These are phyloP conservation scores for Glyptemys insculpta DNA, from an alignment of 2,797 vertebrate species.

Conservation along the genomic window DNA sequence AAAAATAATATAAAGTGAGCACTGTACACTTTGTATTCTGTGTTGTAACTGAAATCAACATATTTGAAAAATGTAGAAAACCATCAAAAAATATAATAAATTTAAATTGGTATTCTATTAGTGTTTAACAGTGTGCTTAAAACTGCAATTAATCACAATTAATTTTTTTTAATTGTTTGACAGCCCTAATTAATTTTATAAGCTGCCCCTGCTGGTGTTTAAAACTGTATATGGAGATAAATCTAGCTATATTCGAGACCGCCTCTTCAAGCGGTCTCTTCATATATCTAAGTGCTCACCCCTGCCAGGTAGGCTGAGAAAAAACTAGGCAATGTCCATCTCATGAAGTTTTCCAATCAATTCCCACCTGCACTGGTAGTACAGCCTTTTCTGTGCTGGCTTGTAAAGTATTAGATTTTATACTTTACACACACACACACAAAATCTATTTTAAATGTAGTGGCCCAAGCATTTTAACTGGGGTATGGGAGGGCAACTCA, in stretches of 20 bases:
- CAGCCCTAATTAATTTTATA: not conserved
- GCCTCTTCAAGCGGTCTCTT: not conserved
- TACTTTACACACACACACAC: no score
- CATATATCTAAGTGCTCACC: not conserved
- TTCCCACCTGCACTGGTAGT: not conserved
- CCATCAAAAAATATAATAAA: no score
- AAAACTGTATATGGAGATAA: not conserved
- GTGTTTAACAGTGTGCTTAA: no score
- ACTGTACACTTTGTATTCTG: no score
- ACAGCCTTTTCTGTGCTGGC: not conserved
- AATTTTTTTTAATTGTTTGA: no score
- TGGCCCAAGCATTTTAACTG: not conserved
- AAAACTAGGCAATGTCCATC: not conserved
- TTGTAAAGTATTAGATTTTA: not conserved
- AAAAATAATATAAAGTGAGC: no score
- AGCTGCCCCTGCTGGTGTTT: not conserved
- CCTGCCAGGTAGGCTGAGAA: not conserved
- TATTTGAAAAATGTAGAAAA: no score
- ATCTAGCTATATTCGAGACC: not conserved
- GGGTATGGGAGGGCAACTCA: not conserved
- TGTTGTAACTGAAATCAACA: no score
- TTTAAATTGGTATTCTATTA: no score
- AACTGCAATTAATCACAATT: no score
- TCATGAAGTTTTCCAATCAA: not conserved
- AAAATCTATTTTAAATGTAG: not conserved